These are phyloP conservation scores for Osmerus eperlanus DNA, from an alignment of 2,113 vertebrate species.

Conservation along the genomic window DNA sequence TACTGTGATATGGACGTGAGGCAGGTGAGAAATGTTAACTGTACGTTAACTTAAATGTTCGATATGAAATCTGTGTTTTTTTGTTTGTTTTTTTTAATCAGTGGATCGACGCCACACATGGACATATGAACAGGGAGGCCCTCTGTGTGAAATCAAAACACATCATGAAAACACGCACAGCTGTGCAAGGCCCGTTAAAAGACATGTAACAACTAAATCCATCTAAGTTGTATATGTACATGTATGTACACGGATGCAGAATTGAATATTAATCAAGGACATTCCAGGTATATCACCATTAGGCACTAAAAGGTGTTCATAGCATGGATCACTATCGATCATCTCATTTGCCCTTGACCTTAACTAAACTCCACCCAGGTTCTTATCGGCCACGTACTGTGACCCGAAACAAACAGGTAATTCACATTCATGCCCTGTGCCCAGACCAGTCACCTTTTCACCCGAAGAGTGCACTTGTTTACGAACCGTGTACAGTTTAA, in stretches of 20 bases:
- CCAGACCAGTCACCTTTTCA: too few species aligned
- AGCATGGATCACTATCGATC: conserved; percentile 53
- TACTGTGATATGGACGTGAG: too few species aligned
- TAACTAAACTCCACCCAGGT: conserved; percentile 49
- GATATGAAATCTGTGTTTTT: too few species aligned
- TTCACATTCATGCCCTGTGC: too few species aligned
- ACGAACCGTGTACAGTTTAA: too few species aligned
- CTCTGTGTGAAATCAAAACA: too few species aligned
- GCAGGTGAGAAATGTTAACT: too few species aligned
- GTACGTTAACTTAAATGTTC: too few species aligned
- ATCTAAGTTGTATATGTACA: conserved; percentile 55
- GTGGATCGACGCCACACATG: conserved; percentile 43
- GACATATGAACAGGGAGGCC: conserved; percentile 5
- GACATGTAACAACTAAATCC: conserved; percentile 53
- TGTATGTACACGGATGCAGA: conserved; percentile 60
- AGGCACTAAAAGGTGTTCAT: conserved; percentile 77
- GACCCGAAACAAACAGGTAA: not conserved
- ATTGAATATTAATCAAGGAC: conserved; percentile 58
- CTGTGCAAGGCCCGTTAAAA: conserved; percentile 19
- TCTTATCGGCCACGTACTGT: conserved; percentile 24
- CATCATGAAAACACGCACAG: not conserved
- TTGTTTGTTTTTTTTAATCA: too few species aligned
- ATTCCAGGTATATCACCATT: conserved; percentile 68
- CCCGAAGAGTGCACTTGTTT: too few species aligned
- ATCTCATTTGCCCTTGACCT: conserved; percentile 42